Base-by-base conservation (phyloP, 2,797 vertebrate species). In the Zenarchopterus dispar region DNA sequence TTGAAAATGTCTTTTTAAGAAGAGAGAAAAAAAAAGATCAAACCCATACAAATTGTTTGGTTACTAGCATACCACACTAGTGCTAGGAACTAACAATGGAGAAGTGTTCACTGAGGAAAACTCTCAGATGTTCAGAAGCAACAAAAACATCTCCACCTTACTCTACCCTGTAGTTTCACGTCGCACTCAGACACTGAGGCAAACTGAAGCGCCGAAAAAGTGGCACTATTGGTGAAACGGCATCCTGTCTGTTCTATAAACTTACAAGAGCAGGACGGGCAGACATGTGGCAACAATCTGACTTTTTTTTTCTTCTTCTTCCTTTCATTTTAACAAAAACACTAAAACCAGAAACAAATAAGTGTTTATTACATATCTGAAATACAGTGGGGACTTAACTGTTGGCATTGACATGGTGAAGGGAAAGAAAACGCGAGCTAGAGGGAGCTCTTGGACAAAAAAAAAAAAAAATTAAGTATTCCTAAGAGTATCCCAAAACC, bases 1-100 rank as follows among this genome's bases (percentile, higher is more conserved):
- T 92, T 85, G 79, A 90, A 92, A 92, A 89, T 89, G 89, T 91
- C 76, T 85, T 90, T 86, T 86, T 91, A 88, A 90, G 85, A 85
- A 83, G 51, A 75, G 70, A 16, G 49, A 52, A 56, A 42, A 61
- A 55, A 67, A 72, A 73, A 88, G 88, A 84, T 81, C 79, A 86
- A 85, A 91, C 84, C 70, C 77, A 91, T 91, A 91, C 88, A 91
- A 90, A 90, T 86, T 77, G 90, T 91, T 91, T 91, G 86, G 89
- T 91, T 87, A 78, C 90, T 90, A 90, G 89, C 90, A 84, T 77
- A 79, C 74, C 88, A 83, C 75, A 82, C 89, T 90, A 85, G 86
- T 86, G 87, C 90, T 87, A 91, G 88, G 73, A 90, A 80, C 86
- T 85, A 90, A 89, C 84, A 76, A 87, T 81, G 85, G 75, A 87